Base-by-base conservation (phyloP, 2,113 vertebrate species). In the Platysteira castanea region DNA sequence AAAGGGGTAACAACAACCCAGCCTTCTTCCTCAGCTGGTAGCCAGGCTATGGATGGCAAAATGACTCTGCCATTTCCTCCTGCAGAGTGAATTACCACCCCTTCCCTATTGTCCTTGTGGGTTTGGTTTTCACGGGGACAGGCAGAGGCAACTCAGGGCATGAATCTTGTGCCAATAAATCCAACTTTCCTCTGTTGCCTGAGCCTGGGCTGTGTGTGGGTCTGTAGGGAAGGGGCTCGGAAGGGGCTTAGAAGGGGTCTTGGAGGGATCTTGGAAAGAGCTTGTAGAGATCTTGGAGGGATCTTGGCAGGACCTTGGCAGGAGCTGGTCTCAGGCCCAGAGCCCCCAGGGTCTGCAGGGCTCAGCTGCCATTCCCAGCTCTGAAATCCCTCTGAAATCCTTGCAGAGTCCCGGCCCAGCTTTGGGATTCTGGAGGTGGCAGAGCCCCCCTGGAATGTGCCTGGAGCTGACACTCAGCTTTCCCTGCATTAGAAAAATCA, bases 401-500 rank as follows among this genome's bases (percentile, higher is more conserved):
- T 9, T 14, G 44, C 56, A 39, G 86, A 4, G 35, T 21, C 70
- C 49, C 33, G 76, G 46, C 67, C 11, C 70, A 26, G 71, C 70
- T 49, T 23, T 50, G 83, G 59, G 31, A 10, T 37, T 31, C 47
- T 0, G 19, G 27, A 6, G 64, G 69, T 52, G 88, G 84, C 81
- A 82, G 60, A 71, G 65, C 69, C 90, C 27, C 35, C 89, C 75
- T 35, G 87, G 37, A 42, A 46, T 4, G 56, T 39, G 84, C 56
- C 95, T 81, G 77, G 33, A 54, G 84, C 91, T 75, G 61, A 22
- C 64, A 24, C 86, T 59, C 57, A 21, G 89, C 80, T 54, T 79
- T 30, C 49, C 81, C 87, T 37, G 84, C 91, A 93, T 94, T 93
- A 96, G 71, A 57, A 77, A 82, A 93, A 95, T 95, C 91, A 84